Base-by-base conservation (phyloP, 2,113 vertebrate species). In the Mystacornis crossleyi region DNA sequence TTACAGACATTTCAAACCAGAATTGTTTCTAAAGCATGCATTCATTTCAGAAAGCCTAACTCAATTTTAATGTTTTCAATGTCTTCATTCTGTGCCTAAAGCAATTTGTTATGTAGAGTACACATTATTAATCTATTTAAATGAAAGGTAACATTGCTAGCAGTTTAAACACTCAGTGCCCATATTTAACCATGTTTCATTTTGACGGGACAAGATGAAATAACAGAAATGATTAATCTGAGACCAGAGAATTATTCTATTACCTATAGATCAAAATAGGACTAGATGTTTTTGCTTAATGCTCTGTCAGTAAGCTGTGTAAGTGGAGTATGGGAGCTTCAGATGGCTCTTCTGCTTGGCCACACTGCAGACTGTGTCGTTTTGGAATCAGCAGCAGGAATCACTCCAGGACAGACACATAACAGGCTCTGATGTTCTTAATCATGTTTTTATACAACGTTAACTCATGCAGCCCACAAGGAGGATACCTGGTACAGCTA, bases 31-130 rank as follows among this genome's bases (percentile, higher is more conserved):
- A 92, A 93, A 90, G 53, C 69, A 42, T 34, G 57, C 89, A 84
- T 82, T 95, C 36, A 60, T 94, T 95, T 95, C 94, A 95, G 40
- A 96, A 86, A 93, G 43, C 65, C 53, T 94, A 93, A 95, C 90
- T 84, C 6, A 1, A 92, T 96, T 96, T 86, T 90, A 96, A 86
- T 84, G 80, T 89, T 96, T 95, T 92, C 92, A 90, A 50, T 84
- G 86, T 89, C 60, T 83, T 96, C 36, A 53, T 89, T 90, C 86
- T 75, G 18, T 79, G 95, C 96, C 43, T 73, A 93, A 81, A 95
- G 90, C 96, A 92, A 95, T 97, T 96, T 97, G 90, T 93, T 93
- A 89, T 84, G 92, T 72, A 95, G 88, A 96, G 55, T 86, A 93
- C 90, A 90, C 65, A 65, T 81, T 96, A 96, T 94, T 95, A 94